Conservation (phyloP, 2,797 vertebrate genomes). For the Poecilia picta region DNA sequence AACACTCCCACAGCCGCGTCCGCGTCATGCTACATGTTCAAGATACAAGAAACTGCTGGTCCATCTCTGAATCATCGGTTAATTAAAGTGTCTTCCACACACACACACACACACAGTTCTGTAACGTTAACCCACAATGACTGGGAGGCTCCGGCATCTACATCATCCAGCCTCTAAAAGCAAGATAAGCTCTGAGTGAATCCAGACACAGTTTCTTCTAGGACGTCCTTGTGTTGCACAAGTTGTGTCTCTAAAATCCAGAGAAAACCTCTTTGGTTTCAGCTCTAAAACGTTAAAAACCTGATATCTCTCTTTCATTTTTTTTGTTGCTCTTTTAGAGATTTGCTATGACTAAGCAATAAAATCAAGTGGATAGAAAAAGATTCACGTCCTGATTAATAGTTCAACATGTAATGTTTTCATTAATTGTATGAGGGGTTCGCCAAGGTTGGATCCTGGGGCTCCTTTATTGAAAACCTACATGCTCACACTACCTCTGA, state of each 20-base stretch:
- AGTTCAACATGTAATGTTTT: background rate
- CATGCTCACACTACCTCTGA: background rate
- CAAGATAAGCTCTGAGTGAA: background rate
- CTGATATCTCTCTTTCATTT: background rate
- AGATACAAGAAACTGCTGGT: background rate
- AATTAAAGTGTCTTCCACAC: background rate
- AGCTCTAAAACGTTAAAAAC: background rate
- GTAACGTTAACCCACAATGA: slow-evolving; percentile 1
- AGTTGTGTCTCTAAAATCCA: background rate
- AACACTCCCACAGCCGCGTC: background rate
- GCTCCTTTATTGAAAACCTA: background rate
- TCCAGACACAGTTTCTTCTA: background rate
- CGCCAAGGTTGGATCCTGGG: background rate
- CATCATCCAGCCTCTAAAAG: background rate
- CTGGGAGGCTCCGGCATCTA: background rate
- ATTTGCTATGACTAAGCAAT: background rate
- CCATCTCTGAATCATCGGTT: background rate
- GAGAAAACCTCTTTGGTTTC: background rate
- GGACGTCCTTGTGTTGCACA: background rate
- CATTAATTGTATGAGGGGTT: too few relatives aligned
- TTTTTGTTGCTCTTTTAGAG: background rate
- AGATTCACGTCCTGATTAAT: background rate
- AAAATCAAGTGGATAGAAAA: background rate
- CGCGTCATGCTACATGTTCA: background rate
- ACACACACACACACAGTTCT: background rate